Evolutionary conservation across 2,888 invertebrate species (phyloP).

Genomic region (Argyra leucocephala): DNA sequence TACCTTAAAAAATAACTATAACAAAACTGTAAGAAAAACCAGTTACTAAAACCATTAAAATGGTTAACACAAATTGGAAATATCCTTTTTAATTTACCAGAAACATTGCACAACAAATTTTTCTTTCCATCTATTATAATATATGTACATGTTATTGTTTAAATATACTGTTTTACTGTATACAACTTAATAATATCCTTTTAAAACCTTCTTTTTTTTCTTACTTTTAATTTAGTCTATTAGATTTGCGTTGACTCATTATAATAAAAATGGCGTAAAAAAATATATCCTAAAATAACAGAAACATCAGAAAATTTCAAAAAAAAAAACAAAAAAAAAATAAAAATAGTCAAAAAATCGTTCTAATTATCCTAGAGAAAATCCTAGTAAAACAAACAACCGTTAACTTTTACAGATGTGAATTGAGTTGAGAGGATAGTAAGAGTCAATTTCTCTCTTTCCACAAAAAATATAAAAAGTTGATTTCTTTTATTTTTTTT

Average conservation of each 20-base stretch:
- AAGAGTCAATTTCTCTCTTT: too few relatives aligned
- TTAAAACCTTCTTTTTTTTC: not conserved
- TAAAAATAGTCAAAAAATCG: not conserved
- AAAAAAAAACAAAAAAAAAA: not conserved
- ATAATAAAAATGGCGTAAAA: not conserved
- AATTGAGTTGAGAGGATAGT: too few relatives aligned
- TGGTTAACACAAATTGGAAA: constrained; percentile 6
- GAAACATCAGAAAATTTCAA: not conserved
- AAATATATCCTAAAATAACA: not conserved
- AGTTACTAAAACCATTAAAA: not conserved
- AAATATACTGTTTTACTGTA: not conserved
- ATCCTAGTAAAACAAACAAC: not conserved
- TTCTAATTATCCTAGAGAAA: not conserved
- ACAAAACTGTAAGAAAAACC: not conserved
- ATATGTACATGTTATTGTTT: not conserved
- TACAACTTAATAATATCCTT: not conserved
- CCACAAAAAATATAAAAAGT: too few relatives aligned
- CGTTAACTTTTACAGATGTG: not conserved
- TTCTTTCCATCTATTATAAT: too few relatives aligned
- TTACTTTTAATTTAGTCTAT: not conserved
- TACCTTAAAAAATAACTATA: too few relatives aligned
- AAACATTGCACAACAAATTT: not conserved
- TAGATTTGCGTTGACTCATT: constrained; percentile 2
- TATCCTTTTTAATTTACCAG: not conserved
- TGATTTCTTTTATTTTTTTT: too few relatives aligned